phyloP scores from a whole-genome alignment of 2,888 invertebrate species.

The Spialia ferax region DNA sequence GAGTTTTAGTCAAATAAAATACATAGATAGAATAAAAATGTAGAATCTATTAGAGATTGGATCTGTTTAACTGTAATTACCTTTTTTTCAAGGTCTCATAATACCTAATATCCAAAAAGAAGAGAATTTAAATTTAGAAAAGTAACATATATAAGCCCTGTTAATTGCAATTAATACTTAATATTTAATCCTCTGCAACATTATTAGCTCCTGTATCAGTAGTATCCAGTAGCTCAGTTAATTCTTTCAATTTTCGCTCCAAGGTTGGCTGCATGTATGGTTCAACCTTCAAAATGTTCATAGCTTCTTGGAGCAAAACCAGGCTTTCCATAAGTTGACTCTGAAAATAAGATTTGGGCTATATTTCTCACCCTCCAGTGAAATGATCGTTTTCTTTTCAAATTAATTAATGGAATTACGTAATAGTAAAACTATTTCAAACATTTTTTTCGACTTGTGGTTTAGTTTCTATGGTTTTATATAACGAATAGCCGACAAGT shows the following conservation, averaged over 20 bases:
- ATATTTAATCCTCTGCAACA: neutral
- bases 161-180: neutral
- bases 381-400: no score
- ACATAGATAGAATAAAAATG: no score
- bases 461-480: no score
- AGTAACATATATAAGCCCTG: neutral
- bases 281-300: constrained; percentile 87
- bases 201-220: constrained; percentile 49
- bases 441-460: no score
- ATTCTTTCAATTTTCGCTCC: constrained; percentile 76
- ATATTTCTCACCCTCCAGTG: neutral
- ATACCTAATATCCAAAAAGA: neutral
- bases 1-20: neutral
- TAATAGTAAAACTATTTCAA: no score
- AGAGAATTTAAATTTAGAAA: neutral
- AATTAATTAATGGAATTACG: no score
- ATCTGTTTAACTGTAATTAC: no score
- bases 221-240: constrained; percentile 65
- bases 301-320: constrained; percentile 86
- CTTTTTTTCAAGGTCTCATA: no score
- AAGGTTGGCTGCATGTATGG: constrained; percentile 85
- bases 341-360: constrained; percentile 59
- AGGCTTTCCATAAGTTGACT: constrained; percentile 86
- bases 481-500: no score
- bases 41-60: no score